Conservation (phyloP, 2,888 invertebrate species). For the Thera britannica region DNA sequence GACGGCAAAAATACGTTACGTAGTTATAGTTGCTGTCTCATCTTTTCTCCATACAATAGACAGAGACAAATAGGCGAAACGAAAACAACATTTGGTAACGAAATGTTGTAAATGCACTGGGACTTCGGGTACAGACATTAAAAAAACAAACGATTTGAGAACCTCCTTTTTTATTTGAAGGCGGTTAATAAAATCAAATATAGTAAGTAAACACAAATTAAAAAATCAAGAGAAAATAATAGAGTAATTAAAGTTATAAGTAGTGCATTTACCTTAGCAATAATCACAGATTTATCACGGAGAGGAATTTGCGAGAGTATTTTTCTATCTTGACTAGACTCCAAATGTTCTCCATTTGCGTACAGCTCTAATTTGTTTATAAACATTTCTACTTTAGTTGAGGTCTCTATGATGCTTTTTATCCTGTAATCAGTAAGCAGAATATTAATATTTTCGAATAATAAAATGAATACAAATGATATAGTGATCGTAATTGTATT, state of each 20-base stretch:
- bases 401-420: slow-evolving; percentile 75
- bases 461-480: not conserved
- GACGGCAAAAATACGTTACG: no score
- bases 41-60: no score
- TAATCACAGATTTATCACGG: slow-evolving; percentile 93
- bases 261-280: slow-evolving; percentile 67
- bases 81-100: no score
- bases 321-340: slow-evolving; percentile 94
- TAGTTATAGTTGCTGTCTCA: no score
- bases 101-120: no score
- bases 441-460: slow-evolving; percentile 1
- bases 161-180: no score
- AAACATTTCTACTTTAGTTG: slow-evolving; percentile 95
- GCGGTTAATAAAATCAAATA: no score
- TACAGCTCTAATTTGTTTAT: slow-evolving; percentile 96
- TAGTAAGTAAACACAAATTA: no score
- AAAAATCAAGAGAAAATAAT: not conserved
- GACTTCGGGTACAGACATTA: no score
- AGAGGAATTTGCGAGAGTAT: slow-evolving; percentile 93
- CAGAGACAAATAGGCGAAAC: no score
- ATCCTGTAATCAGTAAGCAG: slow-evolving; percentile 59
- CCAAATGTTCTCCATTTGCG: slow-evolving; percentile 94
- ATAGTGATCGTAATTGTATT: slow-evolving; percentile 13
- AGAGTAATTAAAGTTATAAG: not conserved
- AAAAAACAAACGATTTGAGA: no score